Percentiles rank a stretch among this genome's conserved stretches.
Evolutionary conservation across 2,797 vertebrate species (phyloP).

Genomic region (Schizothorax lantsangensis): DNA sequence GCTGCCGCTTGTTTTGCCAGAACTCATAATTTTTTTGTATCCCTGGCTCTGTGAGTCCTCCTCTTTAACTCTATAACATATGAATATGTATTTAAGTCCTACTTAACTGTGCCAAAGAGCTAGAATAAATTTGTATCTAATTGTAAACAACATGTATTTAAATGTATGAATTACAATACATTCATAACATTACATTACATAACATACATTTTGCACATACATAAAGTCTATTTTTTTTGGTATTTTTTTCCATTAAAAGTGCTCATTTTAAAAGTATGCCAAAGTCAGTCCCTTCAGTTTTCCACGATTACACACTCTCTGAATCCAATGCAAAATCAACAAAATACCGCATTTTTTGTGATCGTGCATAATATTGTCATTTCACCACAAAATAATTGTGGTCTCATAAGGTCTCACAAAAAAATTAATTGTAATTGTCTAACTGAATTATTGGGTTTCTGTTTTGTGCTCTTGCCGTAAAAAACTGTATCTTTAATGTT

Average conservation of each 20-base stretch:
- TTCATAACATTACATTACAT: neutral
- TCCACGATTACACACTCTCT: too few species aligned
- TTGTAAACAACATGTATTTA: neutral
- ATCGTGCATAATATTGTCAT: too few species aligned
- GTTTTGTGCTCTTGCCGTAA: too few species aligned
- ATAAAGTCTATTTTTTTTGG: too few species aligned
- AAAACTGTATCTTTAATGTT: too few species aligned
- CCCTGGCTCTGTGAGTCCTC: neutral
- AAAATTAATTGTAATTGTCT: too few species aligned
- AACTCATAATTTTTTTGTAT: neutral
- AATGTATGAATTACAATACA: neutral
- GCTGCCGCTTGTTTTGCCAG: neutral
- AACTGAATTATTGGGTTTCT: too few species aligned
- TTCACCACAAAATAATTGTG: too few species aligned
- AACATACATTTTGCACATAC: neutral
- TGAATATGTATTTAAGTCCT: neutral
- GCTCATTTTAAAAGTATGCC: neutral
- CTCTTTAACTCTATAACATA: neutral
- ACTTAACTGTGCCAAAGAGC: too few species aligned
- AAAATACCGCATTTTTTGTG: too few species aligned
- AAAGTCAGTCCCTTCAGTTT: neutral
- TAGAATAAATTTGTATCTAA: neutral
- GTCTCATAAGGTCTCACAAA: too few species aligned
- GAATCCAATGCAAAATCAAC: too few species aligned
- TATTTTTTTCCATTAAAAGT: neutral